These are phyloP conservation scores for Drosophila rhopaloa DNA, from an alignment of 1,140 invertebrate species.

Conservation along the genomic window DNA sequence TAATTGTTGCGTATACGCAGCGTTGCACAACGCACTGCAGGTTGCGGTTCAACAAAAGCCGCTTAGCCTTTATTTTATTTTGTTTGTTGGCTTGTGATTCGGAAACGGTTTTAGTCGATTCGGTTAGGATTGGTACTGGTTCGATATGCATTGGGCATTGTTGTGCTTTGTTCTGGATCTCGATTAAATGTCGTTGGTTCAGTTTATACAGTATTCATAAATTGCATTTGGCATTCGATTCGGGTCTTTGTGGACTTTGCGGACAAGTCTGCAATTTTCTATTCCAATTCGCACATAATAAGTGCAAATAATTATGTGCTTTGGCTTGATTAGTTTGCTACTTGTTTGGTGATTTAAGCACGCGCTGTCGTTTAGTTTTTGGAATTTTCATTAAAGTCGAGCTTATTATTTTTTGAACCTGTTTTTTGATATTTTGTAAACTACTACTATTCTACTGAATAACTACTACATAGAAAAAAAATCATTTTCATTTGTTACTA, in stretches of 20 bases:
- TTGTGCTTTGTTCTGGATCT: constrained; percentile 13
- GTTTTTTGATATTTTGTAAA: too few species aligned
- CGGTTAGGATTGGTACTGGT: constrained; percentile 4
- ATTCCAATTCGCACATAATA: neutral
- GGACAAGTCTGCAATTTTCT: neutral
- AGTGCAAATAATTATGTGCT: neutral
- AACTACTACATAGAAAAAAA: too few species aligned
- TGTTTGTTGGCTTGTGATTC: constrained; percentile 9
- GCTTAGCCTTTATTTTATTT: constrained; percentile 41
- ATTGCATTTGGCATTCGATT: neutral
- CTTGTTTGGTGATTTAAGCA: neutral
- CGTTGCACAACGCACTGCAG: constrained; percentile 48
- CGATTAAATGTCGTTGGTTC: constrained; percentile 14
- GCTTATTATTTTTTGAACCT: too few species aligned
- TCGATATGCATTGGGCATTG: constrained; percentile 9
- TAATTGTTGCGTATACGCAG: constrained; percentile 71
- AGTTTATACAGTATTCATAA: constrained; percentile 12
- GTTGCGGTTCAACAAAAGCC: constrained; percentile 20
- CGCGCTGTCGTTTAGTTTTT: neutral
- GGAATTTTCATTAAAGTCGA: neutral
- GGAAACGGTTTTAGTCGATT: constrained; percentile 25
- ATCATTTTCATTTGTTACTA: too few species aligned
- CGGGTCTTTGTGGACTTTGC: neutral
- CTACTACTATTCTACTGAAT: too few species aligned
- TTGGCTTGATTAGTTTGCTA: constrained; percentile 6